Evolutionary conservation across 30 jellyfish, hydroid and myxozoan genomes (phyloP), one percentile per base, ranked within the genome.

Genomic region (Mastigias papua): DNA sequence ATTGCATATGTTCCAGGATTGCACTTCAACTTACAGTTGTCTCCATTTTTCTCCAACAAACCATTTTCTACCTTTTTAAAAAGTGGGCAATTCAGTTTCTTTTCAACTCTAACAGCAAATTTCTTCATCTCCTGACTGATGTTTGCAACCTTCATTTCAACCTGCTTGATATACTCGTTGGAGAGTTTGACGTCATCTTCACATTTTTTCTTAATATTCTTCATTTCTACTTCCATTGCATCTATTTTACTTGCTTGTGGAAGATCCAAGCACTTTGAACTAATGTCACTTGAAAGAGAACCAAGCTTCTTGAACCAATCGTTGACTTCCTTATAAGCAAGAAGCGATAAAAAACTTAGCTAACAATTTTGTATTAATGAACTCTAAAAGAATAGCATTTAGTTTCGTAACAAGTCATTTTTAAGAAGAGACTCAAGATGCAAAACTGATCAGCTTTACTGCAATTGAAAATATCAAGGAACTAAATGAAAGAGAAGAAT

Each of bases 171-270:
- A 50, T 37, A 34, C 26, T 57, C 51, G 11, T 57, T 37, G 30
- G 48, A 33, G 16, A 23, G 51, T 19, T 28, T 76, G 34, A 48
- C 78, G 17, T 54, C 68, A 8, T 30, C 69, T 7, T 66, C 58
- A 78, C 80, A 67, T 27, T 54, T 29, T 21, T 31, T 31, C 51
- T 76, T 27, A 34, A 75, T 13, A 1, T 48, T 15, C 3, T 26
- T 57, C 20, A 76, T 13, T 23, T 78, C 80, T 26, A 10, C 49
- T 76, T 87, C 90, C 77, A 87, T 72, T 26, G 70, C 70, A 2
- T 10, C 22, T n/a, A 87, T 78, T 27, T 67, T 76, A 73, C 68
- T 90, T 5, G 96, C 90, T 32, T 87, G 80, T 46, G 96, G 96
- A 19, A 87, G 51, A 26, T 65, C 35, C 35, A 69, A 25, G 34